A percentile compares a stretch with the other conserved stretches of the same genome.
phyloP scores from a whole-genome alignment of 1,140 invertebrate species.

The Drosophila serrata region DNA sequence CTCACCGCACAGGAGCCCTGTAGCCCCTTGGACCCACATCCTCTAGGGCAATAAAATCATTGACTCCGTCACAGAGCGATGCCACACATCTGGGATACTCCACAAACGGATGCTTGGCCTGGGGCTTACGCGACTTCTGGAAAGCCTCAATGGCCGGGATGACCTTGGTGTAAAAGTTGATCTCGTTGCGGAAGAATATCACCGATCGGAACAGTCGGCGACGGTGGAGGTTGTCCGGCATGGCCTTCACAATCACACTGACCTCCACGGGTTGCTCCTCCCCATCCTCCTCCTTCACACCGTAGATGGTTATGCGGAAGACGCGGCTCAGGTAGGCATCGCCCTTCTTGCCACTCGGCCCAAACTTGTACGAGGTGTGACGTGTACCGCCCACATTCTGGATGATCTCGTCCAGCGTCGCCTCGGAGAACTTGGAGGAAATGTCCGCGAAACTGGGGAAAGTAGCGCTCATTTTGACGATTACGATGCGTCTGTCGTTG shows the following conservation, averaged over 20 bases:
- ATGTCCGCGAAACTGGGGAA: slow-evolving; percentile 68
- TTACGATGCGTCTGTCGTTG: slow-evolving; percentile 5
- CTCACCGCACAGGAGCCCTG: slow-evolving; percentile 70
- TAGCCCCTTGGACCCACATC: slow-evolving; percentile 88
- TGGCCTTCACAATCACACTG: slow-evolving; percentile 87
- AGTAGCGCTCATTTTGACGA: slow-evolving; percentile 40
- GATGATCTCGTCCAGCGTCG: slow-evolving; percentile 85
- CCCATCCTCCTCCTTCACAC: slow-evolving; percentile 74
- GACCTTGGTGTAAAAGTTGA: slow-evolving; percentile 88
- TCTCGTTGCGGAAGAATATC: slow-evolving; percentile 90
- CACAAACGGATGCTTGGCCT: slow-evolving; percentile 86
- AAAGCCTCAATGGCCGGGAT: slow-evolving; percentile 86
- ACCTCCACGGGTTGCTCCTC: slow-evolving; percentile 44
- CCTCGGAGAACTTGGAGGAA: slow-evolving; percentile 85
- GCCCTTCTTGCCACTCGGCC: slow-evolving; percentile 87
- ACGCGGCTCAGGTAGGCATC: slow-evolving; percentile 89
- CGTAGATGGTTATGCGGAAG: slow-evolving; percentile 87
- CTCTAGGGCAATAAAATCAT: slow-evolving; percentile 89
- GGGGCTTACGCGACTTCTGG: slow-evolving; percentile 83
- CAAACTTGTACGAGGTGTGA: slow-evolving; percentile 86
- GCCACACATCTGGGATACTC: slow-evolving; percentile 87
- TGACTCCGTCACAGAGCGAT: slow-evolving; percentile 87
- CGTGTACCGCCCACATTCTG: slow-evolving; percentile 80
- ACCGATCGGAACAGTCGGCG: slow-evolving; percentile 88
- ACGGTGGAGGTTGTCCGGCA: slow-evolving; percentile 88